Percentiles rank a stretch among this genome's conserved stretches.
Conservation (phyloP, 2,888 invertebrate genomes). For the Trichopria drosophilae region DNA sequence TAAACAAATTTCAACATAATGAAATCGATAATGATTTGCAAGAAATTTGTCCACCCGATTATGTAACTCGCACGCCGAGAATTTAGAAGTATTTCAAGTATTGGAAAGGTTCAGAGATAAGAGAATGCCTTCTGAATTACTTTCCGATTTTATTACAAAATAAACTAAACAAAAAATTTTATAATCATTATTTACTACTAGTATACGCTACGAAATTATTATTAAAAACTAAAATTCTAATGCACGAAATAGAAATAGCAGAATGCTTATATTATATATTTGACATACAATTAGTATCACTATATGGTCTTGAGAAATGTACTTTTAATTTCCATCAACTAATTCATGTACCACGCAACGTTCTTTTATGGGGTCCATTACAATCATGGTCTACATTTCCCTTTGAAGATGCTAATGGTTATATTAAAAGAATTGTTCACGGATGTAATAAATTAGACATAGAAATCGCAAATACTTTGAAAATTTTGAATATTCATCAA, state of each 20-base stretch:
- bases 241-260: constrained; percentile 2
- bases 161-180: constrained; percentile 6
- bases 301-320: too few relatives aligned
- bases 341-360: too few relatives aligned
- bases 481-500: too few relatives aligned
- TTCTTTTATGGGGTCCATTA: too few relatives aligned
- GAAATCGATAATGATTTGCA: background rate
- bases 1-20: background rate
- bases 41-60: constrained; percentile 1
- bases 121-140: constrained; percentile 6
- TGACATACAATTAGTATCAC: too few relatives aligned
- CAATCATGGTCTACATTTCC: too few relatives aligned
- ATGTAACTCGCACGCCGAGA: constrained; percentile 7
- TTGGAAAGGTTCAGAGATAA: constrained; percentile 18
- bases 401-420: too few relatives aligned
- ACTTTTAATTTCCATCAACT: too few relatives aligned
- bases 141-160: constrained; percentile 14
- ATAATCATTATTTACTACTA: constrained; percentile 14
- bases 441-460: too few relatives aligned
- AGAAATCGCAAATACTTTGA: too few relatives aligned
- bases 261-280: constrained; percentile 1
- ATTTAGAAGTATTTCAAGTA: background rate
- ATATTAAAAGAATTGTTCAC: too few relatives aligned
- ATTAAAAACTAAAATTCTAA: constrained; percentile 7
- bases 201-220: constrained; percentile 1